Conservation (phyloP, 2,888 invertebrate species). For the Melangyna quadrimaculata region DNA sequence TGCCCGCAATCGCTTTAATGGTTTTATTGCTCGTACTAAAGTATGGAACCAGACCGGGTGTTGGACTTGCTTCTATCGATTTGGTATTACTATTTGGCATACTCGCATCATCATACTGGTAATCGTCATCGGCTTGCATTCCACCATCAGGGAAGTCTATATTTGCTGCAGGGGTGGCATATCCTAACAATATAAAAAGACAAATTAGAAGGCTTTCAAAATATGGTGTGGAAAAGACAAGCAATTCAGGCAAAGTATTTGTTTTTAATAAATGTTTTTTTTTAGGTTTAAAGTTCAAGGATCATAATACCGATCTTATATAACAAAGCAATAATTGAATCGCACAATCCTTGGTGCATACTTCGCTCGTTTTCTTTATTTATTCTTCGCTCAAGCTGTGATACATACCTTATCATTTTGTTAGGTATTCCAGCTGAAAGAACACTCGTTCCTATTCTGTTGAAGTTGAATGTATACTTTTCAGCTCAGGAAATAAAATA, state of each 20-base stretch:
- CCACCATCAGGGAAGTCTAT: neutral
- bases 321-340: neutral
- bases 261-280: neutral
- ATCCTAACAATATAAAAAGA: constrained; percentile 31
- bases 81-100: constrained; percentile 19
- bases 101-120: constrained; percentile 54
- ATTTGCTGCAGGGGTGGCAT: constrained; percentile 8
- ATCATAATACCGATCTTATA: too few relatives aligned
- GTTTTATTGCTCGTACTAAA: constrained; percentile 36
- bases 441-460: neutral
- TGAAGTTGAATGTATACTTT: neutral
- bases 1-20: constrained; percentile 33
- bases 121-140: constrained; percentile 53
- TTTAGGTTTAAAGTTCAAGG: neutral
- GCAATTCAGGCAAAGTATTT: neutral
- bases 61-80: neutral
- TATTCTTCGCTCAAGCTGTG: neutral
- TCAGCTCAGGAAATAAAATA: neutral
- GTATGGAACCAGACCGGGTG: constrained; percentile 14
- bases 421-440: neutral
- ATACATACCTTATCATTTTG: neutral
- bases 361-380: neutral
- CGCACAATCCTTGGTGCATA: neutral
- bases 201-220: neutral
- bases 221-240: neutral